Conservation (phyloP, 2,797 vertebrate species). For the Takifugu ocellatus region DNA sequence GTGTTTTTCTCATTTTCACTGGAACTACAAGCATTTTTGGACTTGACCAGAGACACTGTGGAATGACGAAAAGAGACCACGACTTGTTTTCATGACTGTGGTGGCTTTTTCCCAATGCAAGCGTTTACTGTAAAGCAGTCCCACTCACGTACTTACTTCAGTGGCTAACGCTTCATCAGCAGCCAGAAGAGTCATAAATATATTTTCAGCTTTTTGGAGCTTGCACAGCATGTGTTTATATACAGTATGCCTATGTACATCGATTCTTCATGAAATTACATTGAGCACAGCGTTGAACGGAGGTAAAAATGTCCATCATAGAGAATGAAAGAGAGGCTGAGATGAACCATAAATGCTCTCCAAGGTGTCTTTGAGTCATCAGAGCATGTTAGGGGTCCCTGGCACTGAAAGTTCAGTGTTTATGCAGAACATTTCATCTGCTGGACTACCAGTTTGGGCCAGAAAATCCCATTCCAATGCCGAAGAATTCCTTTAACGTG, state of each 20-base stretch:
- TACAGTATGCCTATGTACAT: constrained; percentile 68
- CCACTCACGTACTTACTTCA: constrained; percentile 39
- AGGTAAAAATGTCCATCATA: constrained; percentile 56
- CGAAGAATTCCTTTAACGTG: constrained; percentile 24
- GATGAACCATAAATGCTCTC: constrained; percentile 32
- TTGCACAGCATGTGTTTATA: constrained; percentile 68
- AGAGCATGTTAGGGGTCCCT: constrained; percentile 6
- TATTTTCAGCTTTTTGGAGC: constrained; percentile 73
- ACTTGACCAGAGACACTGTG: constrained; percentile 32
- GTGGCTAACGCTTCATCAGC: constrained; percentile 9
- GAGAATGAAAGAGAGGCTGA: constrained; percentile 64
- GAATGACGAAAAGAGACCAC: constrained; percentile 47
- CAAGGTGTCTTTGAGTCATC: constrained; percentile 17
- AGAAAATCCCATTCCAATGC: constrained; percentile 51
- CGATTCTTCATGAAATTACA: constrained; percentile 73
- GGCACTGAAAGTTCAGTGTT: constrained; percentile 15
- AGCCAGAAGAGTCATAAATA: constrained; percentile 66
- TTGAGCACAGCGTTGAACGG: constrained; percentile 70
- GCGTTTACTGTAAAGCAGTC: constrained; percentile 45
- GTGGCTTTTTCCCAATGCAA: constrained; percentile 42
- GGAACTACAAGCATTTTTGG: constrained; percentile 52
- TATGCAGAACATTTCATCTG: constrained; percentile 13
- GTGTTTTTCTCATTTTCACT: constrained; percentile 61
- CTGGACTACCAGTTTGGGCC: constrained; percentile 78
- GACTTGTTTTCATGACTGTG: constrained; percentile 44